Evolutionary conservation across 1,140 invertebrate species (phyloP), one percentile per base, ranked within the genome.

Genomic region (Mesaphorura yosii): DNA sequence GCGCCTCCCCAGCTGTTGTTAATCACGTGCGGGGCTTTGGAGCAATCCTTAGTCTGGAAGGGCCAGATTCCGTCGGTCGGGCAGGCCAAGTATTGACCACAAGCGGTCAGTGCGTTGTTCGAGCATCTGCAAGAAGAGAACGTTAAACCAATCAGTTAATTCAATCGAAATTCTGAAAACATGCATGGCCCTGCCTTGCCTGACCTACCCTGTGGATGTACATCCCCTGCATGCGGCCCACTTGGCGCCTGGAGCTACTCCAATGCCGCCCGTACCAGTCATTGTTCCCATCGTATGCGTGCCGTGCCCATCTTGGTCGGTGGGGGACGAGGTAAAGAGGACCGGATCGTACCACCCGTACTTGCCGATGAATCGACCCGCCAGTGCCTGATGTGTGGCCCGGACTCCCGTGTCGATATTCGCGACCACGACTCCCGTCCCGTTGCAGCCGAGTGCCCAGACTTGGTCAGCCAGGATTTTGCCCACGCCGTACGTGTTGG

Each of bases 161-260:
- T n/a, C n/a, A n/a, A n/a, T n/a, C n/a, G n/a, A n/a, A n/a, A n/a
- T n/a, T n/a, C n/a, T n/a, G n/a, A n/a, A n/a, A n/a, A n/a, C n/a
- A n/a, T n/a, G n/a, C n/a, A n/a, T n/a, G n/a, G n/a, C n/a, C n/a
- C n/a, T n/a, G n/a, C n/a, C n/a, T n/a, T n/a, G n/a, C n/a, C n/a
- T n/a, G n/a, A n/a, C n/a, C n/a, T n/a, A n/a, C n/a, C n/a, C n/a
- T n/a, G n/a, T n/a, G n/a, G n/a, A n/a, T n/a, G 26, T 17, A 34
- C 46, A 48, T 10, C 46, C 56, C 56, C 19, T 29, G 46, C 46
- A 48, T 5, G 29, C 46, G n/a, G 27, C 27, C 46, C 46, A 48
- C 28, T 48, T 34, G 6, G 46, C 46, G 20, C 46, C 46, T 6
- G 22, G 22, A 6, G 48, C 48, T 23, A 40, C 38, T 10, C 48